Conservation (phyloP, 2,113 vertebrate species). For the Heloderma charlesbogerti region DNA sequence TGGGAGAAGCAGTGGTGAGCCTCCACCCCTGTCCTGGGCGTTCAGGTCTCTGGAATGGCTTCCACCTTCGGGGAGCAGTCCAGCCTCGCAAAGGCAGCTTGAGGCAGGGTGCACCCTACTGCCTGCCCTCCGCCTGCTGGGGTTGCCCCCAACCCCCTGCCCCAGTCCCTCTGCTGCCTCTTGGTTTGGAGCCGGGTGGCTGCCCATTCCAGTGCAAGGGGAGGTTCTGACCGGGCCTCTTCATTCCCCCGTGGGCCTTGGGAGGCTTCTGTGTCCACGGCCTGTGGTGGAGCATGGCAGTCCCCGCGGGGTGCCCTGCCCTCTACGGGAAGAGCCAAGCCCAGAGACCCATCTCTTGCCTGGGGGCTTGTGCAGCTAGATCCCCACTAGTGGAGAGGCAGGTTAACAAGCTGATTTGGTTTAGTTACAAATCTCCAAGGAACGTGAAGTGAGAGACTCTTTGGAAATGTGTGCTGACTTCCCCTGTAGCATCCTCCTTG, state of each 20-base stretch:
- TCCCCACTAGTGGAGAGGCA: background rate
- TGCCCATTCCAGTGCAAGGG: background rate
- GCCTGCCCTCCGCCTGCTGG: background rate
- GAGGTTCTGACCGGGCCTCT: too few species aligned
- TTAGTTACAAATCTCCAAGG: background rate
- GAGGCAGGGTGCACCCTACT: background rate
- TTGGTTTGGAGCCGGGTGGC: background rate
- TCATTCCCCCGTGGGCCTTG: background rate
- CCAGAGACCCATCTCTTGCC: too few species aligned
- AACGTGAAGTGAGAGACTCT: background rate
- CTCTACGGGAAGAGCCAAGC: background rate
- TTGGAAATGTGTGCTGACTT: too few species aligned
- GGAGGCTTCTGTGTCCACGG: background rate
- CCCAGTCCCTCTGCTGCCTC: background rate
- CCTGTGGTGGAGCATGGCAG: background rate
- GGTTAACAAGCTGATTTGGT: background rate
- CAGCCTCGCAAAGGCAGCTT: background rate
- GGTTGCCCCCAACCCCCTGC: background rate
- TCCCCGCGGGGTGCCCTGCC: too few species aligned
- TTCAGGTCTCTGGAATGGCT: background rate
- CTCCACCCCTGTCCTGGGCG: background rate
- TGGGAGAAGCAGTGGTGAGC: background rate
- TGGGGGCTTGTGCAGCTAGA: too few species aligned
- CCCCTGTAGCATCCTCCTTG: too few species aligned
- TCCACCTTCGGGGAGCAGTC: too few species aligned